These are phyloP conservation scores for Drosophila algonquin DNA, from an alignment of 2,888 invertebrate genomes.

Conservation along the genomic window DNA sequence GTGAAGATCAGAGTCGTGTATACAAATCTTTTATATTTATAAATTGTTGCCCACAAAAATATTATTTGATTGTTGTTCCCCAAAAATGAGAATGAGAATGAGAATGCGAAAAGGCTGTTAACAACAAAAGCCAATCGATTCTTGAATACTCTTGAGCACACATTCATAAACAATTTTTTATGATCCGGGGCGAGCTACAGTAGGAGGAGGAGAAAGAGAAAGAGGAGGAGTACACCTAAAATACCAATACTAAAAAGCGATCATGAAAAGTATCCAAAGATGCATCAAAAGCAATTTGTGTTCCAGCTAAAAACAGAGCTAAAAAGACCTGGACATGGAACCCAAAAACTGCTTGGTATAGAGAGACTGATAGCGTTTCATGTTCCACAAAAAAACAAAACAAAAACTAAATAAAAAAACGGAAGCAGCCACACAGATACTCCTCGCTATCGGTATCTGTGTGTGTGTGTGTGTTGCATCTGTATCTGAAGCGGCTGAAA, in stretches of 20 bases:
- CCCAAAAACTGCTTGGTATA: constrained; percentile 65
- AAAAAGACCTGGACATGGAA: constrained; percentile 16
- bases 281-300: constrained; percentile 77
- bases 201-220: too few species aligned
- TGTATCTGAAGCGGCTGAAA: constrained; percentile 43
- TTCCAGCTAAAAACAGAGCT: constrained; percentile 46
- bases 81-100: neutral
- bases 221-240: neutral
- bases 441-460: constrained; percentile 12
- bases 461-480: neutral
- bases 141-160: constrained; percentile 1
- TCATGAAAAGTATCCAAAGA: constrained; percentile 84
- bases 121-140: constrained; percentile 30
- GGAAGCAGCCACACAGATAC: constrained; percentile 13
- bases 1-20: constrained; percentile 32
- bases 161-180: constrained; percentile 63
- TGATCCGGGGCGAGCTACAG: constrained; percentile 27
- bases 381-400: constrained; percentile 50
- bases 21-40: constrained; percentile 53
- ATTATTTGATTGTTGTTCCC: constrained; percentile 66
- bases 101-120: constrained; percentile 27
- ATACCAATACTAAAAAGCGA: constrained; percentile 43
- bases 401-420: constrained; percentile 15
- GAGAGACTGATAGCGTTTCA: constrained; percentile 84
- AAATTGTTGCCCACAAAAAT: constrained; percentile 72